Percentiles rank a stretch among this genome's conserved stretches.
Evolutionary conservation across 2,113 vertebrate species (phyloP).

Genomic region (Gulo gulo): DNA sequence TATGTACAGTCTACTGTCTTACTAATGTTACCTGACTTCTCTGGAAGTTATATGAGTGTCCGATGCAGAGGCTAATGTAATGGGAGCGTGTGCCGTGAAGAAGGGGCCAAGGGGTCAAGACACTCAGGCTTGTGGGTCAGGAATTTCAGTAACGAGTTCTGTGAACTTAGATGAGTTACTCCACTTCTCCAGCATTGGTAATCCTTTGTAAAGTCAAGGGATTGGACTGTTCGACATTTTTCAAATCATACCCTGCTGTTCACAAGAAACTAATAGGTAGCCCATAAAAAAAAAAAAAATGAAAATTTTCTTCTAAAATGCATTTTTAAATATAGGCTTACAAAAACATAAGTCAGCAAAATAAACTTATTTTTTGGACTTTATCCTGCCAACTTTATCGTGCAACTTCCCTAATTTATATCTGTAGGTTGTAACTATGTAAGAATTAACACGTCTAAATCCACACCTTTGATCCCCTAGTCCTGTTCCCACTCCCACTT

Average conservation of each 20-base stretch:
- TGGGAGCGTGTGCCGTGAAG: background rate
- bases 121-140: background rate
- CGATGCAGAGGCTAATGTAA: background rate
- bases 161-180: background rate
- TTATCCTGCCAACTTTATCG: background rate
- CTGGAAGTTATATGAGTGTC: background rate
- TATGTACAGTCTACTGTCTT: background rate
- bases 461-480: background rate
- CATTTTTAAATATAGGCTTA: background rate
- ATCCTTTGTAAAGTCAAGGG: background rate
- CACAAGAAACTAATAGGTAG: background rate
- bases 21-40: background rate
- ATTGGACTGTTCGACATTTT: background rate
- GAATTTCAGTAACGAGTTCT: background rate
- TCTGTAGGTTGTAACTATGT: background rate
- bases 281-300: background rate
- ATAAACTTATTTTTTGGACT: background rate
- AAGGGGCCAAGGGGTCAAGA: background rate
- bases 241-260: background rate
- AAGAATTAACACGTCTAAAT: background rate
- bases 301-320: background rate
- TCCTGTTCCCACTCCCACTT: background rate
- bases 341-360: background rate
- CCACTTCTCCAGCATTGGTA: background rate
- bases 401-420: background rate